phyloP scores from a whole-genome alignment of 1,140 invertebrate genomes.

The Leptinotarsa lineolata region DNA sequence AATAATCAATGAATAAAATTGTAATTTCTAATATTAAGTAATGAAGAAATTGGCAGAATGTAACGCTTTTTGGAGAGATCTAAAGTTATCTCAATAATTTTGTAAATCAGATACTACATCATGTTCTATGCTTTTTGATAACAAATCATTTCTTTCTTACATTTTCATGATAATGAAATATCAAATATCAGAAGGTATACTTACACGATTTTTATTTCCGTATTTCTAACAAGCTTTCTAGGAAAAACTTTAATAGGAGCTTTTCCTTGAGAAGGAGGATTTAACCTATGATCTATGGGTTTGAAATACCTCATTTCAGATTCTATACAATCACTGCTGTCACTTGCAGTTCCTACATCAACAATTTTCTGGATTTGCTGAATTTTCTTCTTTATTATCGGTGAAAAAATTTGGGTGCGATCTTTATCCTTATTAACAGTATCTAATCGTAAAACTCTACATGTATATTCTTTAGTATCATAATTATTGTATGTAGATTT shows the following conservation, averaged over 20 bases:
- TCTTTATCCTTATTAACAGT: conserved; percentile 16
- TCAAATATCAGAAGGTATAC: conserved; percentile 1
- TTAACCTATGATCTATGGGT: conserved; percentile 43
- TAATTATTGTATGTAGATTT: conserved; percentile 31
- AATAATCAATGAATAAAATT: no score
- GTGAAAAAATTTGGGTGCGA: conserved; percentile 17
- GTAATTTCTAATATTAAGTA: no score
- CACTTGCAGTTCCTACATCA: conserved; percentile 28
- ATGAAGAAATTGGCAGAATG: no score
- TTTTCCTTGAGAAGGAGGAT: conserved; percentile 36
- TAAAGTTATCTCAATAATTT: no score
- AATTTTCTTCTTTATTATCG: conserved; percentile 32
- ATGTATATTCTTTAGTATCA: conserved; percentile 43
- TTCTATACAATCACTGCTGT: conserved; percentile 46
- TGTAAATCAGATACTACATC: no score
- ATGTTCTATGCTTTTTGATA: no score
- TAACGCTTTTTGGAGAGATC: no score
- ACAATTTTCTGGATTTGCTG: conserved; percentile 34
- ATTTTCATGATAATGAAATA: no score
- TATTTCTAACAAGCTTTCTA: conserved; percentile 28
- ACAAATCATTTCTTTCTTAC: no score
- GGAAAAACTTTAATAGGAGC: conserved; percentile 42
- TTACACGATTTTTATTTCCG: conserved; percentile 37
- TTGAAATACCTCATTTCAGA: conserved; percentile 48
- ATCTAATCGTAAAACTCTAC: conserved; percentile 39